Conservation (phyloP, 2,113 vertebrate species). For the Macrotus californicus region DNA sequence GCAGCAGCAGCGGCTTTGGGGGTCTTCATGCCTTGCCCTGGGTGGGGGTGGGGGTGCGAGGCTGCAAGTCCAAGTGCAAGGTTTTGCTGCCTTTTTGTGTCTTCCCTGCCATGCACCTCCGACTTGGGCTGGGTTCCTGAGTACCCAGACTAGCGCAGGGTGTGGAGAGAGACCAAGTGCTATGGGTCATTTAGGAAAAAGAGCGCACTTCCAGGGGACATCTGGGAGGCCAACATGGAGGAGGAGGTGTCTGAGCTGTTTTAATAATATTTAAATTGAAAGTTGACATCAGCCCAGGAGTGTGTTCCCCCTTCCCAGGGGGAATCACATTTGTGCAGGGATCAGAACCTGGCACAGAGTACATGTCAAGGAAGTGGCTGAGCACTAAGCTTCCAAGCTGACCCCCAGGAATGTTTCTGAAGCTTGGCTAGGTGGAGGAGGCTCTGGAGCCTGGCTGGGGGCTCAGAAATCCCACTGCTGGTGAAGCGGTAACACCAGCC, state of each 20-base stretch:
- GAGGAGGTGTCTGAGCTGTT: background rate
- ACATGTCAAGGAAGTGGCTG: fast-evolving
- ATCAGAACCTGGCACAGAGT: background rate
- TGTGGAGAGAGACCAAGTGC: background rate
- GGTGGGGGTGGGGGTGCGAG: background rate
- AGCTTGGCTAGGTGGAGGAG: background rate
- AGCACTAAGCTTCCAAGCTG: too few species aligned
- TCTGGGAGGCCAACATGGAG: background rate
- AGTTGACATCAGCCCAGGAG: background rate
- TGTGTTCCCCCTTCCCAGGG: background rate
- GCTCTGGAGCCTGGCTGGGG: background rate
- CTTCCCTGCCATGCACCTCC: background rate
- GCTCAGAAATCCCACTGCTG: background rate
- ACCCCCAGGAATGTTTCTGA: background rate
- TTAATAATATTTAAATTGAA: background rate
- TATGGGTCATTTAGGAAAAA: background rate
- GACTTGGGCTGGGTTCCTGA: background rate
- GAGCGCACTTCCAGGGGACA: background rate
- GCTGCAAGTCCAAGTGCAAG: background rate
- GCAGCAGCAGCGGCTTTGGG: background rate
- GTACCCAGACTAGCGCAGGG: background rate
- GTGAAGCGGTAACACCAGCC: too few species aligned
- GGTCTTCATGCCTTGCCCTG: background rate
- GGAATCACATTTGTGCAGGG: background rate
- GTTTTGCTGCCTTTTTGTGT: background rate